Conservation (phyloP, 2,113 vertebrate genomes). For the Paradisaea rubra region DNA sequence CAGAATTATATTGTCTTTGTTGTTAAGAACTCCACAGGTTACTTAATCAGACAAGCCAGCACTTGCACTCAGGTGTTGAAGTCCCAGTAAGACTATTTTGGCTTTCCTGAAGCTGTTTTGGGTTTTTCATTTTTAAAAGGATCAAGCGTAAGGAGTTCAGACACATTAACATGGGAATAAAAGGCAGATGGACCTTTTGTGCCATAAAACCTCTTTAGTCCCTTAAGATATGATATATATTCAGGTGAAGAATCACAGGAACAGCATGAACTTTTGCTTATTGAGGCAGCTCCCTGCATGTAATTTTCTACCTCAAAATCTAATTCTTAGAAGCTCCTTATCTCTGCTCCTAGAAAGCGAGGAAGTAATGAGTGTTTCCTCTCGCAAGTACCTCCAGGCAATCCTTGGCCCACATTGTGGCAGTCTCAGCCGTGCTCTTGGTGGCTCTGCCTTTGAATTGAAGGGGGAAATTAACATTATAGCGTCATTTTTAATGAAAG, state of each 20-base stretch:
- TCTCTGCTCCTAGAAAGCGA: background rate
- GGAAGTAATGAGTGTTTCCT: background rate
- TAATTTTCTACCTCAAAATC: background rate
- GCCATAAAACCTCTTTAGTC: background rate
- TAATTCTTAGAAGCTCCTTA: background rate
- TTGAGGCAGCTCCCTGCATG: background rate
- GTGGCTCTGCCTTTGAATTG: background rate
- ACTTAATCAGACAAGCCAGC: constrained; percentile 38
- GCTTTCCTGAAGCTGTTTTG: background rate
- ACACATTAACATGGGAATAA: background rate
- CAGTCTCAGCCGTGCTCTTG: background rate
- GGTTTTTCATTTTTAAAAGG: background rate
- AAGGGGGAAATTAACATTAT: background rate
- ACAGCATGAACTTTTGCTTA: background rate
- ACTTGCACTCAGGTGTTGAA: constrained; percentile 17
- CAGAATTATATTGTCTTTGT: background rate
- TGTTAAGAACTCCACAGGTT: constrained; percentile 22
- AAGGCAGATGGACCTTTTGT: background rate
- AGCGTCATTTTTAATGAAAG: background rate
- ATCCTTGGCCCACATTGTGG: background rate
- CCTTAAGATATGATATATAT: background rate
- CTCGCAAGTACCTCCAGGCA: rapidly evolving
- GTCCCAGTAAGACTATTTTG: background rate
- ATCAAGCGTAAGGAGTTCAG: background rate
- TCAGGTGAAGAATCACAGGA: background rate